Percentiles rank a stretch among this genome's conserved stretches.
phyloP scores from a whole-genome alignment of 2,888 invertebrate genomes.

The Lissocephala sabroskyi region DNA sequence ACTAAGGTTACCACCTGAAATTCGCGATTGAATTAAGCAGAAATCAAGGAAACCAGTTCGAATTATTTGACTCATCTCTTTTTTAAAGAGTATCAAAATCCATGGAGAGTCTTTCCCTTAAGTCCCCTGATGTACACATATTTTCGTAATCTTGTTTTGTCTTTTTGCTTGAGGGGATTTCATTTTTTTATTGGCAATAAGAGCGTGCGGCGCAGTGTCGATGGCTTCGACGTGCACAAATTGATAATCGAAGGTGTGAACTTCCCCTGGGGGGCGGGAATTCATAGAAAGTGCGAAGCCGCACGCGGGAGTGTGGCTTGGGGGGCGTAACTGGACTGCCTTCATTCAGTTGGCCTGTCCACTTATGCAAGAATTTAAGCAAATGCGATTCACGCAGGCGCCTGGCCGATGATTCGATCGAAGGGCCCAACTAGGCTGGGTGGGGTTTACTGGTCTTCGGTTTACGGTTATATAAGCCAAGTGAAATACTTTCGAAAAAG shows the following conservation, averaged over 20 bases:
- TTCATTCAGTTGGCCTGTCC: background rate
- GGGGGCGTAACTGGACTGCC: background rate
- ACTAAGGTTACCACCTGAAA: too few relatives aligned
- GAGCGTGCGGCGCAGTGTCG: too few relatives aligned
- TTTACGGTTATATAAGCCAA: conserved; percentile 21
- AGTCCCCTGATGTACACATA: too few relatives aligned
- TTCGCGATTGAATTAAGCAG: too few relatives aligned
- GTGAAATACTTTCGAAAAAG: conserved; percentile 40
- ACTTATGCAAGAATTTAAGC: background rate
- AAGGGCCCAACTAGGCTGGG: background rate
- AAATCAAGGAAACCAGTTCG: too few relatives aligned
- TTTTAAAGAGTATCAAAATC: too few relatives aligned
- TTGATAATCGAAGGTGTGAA: conserved; percentile 50
- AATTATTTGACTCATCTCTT: too few relatives aligned
- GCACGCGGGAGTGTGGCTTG: background rate
- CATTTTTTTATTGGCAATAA: too few relatives aligned
- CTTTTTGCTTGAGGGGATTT: too few relatives aligned
- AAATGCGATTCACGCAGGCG: background rate
- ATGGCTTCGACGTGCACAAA: too few relatives aligned
- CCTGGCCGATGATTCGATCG: background rate
- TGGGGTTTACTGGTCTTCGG: background rate
- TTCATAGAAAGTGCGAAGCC: conserved; percentile 41
- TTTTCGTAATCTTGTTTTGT: too few relatives aligned
- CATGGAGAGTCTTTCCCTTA: too few relatives aligned
- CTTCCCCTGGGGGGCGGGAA: conserved; percentile 5